Conservation (phyloP, 2,888 invertebrate species). For the Pherbina coryleti region DNA sequence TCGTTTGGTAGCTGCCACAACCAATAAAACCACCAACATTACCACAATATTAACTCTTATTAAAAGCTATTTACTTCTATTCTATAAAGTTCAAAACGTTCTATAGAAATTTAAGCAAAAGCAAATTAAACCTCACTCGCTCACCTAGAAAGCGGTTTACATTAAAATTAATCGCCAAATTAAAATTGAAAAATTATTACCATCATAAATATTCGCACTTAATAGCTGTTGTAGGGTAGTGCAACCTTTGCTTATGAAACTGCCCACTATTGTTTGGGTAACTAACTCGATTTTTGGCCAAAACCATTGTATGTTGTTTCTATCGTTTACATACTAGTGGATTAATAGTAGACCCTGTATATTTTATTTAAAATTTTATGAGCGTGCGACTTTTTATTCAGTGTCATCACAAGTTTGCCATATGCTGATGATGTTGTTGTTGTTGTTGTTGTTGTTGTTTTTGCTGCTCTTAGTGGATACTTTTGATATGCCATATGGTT, state of each 20-base stretch:
- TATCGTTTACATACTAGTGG: not conserved
- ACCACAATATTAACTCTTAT: not conserved
- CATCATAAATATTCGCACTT: slow-evolving; percentile 21
- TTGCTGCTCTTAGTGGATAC: slow-evolving; percentile 39
- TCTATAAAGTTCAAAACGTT: not conserved
- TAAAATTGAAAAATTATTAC: slow-evolving; percentile 35
- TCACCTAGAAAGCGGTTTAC: not conserved
- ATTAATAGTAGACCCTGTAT: not conserved
- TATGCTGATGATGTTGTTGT: slow-evolving; percentile 32
- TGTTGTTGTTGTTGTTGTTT: slow-evolving; percentile 25
- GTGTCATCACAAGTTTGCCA: slow-evolving; percentile 1
- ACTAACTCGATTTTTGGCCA: not conserved
- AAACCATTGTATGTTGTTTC: too few relatives aligned
- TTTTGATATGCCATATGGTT: slow-evolving; percentile 52
- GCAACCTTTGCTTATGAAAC: not conserved
- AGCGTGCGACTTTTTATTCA: slow-evolving; percentile 16
- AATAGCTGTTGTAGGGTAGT: not conserved
- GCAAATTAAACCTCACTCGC: not conserved
- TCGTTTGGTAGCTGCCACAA: not conserved
- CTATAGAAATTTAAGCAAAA: not conserved
- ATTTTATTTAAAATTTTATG: slow-evolving; percentile 27
- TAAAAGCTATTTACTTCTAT: not conserved
- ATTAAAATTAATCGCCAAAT: slow-evolving; percentile 34
- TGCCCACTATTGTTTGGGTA: not conserved
- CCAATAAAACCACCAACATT: not conserved